These are phyloP conservation scores for Tetramorium bicarinatum DNA, from an alignment of 2,888 invertebrate genomes.

Conservation along the genomic window DNA sequence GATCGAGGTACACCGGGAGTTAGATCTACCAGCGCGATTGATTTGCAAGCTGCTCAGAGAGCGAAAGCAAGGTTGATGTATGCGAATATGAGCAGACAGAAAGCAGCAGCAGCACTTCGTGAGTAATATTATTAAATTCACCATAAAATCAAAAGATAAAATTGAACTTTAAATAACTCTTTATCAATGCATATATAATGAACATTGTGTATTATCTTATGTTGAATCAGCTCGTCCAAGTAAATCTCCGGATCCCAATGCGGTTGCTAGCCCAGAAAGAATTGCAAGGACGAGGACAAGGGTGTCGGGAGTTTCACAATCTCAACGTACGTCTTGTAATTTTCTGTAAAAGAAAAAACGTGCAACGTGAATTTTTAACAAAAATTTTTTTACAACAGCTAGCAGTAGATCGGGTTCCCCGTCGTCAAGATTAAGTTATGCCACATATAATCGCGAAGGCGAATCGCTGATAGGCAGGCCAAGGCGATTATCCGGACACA, in stretches of 20 bases:
- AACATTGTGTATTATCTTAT: neutral
- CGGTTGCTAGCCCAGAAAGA: conserved; percentile 89
- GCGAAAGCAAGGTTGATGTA: conserved; percentile 95
- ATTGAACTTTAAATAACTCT: neutral
- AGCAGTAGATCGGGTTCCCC: conserved; percentile 98
- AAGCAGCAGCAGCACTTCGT: conserved; percentile 92
- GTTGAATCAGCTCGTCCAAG: conserved; percentile 89
- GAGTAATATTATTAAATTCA: conserved; percentile 86
- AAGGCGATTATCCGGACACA: conserved; percentile 89
- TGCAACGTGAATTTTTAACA: neutral
- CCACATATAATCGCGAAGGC: conserved; percentile 89
- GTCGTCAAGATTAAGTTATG: conserved; percentile 93
- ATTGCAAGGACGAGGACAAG: conserved; percentile 88
- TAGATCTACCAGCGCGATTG: conserved; percentile 97
- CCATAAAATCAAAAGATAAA: neutral
- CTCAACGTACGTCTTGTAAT: conserved; percentile 93
- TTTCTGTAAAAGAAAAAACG: neutral
- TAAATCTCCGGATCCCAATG: conserved; percentile 88
- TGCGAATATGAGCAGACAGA: conserved; percentile 93
- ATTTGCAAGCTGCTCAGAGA: conserved; percentile 96
- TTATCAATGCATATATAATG: neutral
- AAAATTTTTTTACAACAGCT: conserved; percentile 88
- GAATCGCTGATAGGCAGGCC: conserved; percentile 87
- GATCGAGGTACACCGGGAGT: conserved; percentile 72
- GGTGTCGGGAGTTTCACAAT: conserved; percentile 94